A percentile compares a stretch with the other conserved stretches of the same genome.
Evolutionary conservation across 1,140 invertebrate genomes (phyloP).

Genomic region (Zaprionus camerounensis): DNA sequence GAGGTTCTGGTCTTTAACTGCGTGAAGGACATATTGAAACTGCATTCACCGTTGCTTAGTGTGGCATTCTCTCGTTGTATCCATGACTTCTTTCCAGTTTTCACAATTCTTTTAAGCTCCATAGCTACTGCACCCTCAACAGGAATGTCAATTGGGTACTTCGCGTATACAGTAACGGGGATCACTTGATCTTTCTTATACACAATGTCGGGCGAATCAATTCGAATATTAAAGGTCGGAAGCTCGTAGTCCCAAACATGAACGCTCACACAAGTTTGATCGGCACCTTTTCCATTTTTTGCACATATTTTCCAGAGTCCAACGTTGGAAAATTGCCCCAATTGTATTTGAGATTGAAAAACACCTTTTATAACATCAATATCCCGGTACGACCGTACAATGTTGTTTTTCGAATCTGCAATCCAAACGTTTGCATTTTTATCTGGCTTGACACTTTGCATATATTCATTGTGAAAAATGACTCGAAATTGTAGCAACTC

Average conservation of each 20-base stretch:
- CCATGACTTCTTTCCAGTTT: not conserved
- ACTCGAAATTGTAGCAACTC: conserved; percentile 41
- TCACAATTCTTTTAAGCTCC: not conserved
- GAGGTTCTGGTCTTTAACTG: not conserved
- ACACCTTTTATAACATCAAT: conserved; percentile 1
- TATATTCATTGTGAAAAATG: conserved; percentile 26
- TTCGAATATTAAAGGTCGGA: not conserved
- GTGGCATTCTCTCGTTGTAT: not conserved
- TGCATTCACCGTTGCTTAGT: not conserved
- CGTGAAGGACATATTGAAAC: not conserved
- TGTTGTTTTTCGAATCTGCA: conserved; percentile 24
- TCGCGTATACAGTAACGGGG: not conserved
- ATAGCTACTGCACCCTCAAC: conserved; percentile 12
- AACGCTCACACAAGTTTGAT: conserved; percentile 9
- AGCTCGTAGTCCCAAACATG: conserved; percentile 7
- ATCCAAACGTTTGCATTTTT: conserved; percentile 6
- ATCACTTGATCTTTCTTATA: not conserved
- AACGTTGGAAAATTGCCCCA: conserved; percentile 11
- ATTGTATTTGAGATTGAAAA: conserved; percentile 6
- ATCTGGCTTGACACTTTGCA: not conserved
- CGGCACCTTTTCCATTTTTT: not conserved
- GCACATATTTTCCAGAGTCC: conserved; percentile 44
- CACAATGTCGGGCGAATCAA: not conserved
- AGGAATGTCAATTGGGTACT: not conserved
- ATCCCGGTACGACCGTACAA: not conserved